Evolutionary conservation across 2,888 invertebrate species (phyloP), one percentile per base, ranked within the genome.

Genomic region (Isoperla grammatica): DNA sequence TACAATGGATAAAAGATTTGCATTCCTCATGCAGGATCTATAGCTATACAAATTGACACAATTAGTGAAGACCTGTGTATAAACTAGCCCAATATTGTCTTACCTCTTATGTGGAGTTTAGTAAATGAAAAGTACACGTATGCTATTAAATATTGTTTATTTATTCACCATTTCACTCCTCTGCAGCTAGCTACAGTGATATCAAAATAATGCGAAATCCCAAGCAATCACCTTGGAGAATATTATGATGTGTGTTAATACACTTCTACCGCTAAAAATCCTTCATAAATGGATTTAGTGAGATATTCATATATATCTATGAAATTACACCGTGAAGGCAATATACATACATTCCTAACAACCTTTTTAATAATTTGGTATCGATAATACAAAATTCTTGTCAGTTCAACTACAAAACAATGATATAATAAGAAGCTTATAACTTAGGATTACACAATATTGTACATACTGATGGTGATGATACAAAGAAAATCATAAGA

Each of bases 191-290:
- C 23, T 40, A 58, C 35, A 61, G 49, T 61, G 57, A 50, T 57
- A 61, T 57, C 61, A 61, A 62, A 59, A 59, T 57, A 55, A 61
- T 56, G 45, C 45, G 15, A 15, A 57, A 55, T 43, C 37, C 48
- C 19, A 55, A 58, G 46, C 61, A 57, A 57, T 57, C 53, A 57
- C 55, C 50, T 54, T 39, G 19, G 46, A 61, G 22, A 48, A 55
- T 39, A 43, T 39, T 56, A 56, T 56, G 35, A 56, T 56, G 37
- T 55, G 49, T 55, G 23, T 29, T 45, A 35, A 35, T 48, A 57
- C 29, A 46, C 45, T n/a, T 46, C 17, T 37, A 57, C 57, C 35
- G 22, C 29, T 23, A 29, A 13, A 9, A 46, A 56, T 42, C 20
- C 43, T 42, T 23, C 43, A 56, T 56, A 22, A 56, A 56, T 43